Conservation (phyloP, 2,113 vertebrate genomes). For the Cranoglanis bouderius region DNA sequence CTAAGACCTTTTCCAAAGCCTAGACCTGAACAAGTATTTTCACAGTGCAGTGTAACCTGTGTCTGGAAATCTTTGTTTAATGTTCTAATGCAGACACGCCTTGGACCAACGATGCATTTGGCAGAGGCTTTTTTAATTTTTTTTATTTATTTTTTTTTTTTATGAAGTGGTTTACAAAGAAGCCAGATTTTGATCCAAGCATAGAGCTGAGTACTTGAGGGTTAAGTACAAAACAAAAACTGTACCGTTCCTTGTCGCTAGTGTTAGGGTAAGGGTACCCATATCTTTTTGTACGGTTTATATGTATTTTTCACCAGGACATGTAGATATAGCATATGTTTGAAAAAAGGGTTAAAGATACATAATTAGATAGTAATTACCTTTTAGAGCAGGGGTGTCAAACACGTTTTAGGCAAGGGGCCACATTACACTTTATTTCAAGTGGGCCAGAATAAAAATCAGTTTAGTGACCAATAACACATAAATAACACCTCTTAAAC, state of each 20-base stretch:
- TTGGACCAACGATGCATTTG: too few relatives aligned
- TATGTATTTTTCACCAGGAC: neutral
- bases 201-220: neutral
- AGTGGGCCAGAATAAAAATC: too few relatives aligned
- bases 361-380: neutral
- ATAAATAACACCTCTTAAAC: too few relatives aligned
- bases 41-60: neutral
- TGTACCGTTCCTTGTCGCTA: neutral
- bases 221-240: neutral
- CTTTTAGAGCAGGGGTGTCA: neutral
- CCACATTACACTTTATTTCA: too few relatives aligned
- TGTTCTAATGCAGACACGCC: neutral
- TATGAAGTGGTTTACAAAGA: neutral
- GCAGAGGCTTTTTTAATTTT: neutral
- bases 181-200: neutral
- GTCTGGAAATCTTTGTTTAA: neutral
- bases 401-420: neutral
- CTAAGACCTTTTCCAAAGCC: too few relatives aligned
- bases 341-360: neutral
- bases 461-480: neutral
- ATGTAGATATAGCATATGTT: neutral
- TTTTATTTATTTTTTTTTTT: neutral
- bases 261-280: too few relatives aligned
- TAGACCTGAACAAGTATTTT: neutral
- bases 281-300: neutral